These are phyloP conservation scores for Notospermus geniculatus DNA, from an alignment of 1,140 invertebrate species.

Conservation along the genomic window DNA sequence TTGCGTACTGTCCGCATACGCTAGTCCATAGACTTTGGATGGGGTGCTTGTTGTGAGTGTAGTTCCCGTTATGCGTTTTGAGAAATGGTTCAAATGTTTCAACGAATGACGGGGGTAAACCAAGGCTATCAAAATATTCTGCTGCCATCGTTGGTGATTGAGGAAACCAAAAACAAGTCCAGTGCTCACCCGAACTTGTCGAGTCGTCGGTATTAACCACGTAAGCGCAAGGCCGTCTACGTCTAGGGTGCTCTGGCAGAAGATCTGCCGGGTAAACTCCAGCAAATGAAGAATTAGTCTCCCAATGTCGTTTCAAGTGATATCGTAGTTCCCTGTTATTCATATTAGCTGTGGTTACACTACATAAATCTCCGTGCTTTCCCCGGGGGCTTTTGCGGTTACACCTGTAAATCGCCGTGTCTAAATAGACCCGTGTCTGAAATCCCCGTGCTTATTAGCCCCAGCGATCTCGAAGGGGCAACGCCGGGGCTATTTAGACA, in stretches of 20 bases:
- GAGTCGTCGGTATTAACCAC: background rate
- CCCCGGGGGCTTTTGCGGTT: too few species aligned
- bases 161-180: background rate
- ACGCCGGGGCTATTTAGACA: too few species aligned
- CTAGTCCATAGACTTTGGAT: background rate
- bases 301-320: background rate
- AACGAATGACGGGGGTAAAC: background rate
- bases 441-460: too few species aligned
- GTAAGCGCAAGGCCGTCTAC: background rate
- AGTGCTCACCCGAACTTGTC: background rate
- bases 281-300: background rate
- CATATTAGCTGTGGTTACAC: too few species aligned
- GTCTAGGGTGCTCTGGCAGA: background rate
- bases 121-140: background rate
- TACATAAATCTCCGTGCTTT: too few species aligned
- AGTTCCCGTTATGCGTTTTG: background rate
- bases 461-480: too few species aligned
- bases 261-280: background rate
- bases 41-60: background rate
- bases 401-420: too few species aligned
- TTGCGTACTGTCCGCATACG: too few species aligned
- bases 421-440: too few species aligned
- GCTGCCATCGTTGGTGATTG: background rate
- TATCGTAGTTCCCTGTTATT: background rate
- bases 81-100: background rate